Evolutionary conservation across 2,888 invertebrate species (phyloP).

Genomic region (Spilosoma lubricipeda): DNA sequence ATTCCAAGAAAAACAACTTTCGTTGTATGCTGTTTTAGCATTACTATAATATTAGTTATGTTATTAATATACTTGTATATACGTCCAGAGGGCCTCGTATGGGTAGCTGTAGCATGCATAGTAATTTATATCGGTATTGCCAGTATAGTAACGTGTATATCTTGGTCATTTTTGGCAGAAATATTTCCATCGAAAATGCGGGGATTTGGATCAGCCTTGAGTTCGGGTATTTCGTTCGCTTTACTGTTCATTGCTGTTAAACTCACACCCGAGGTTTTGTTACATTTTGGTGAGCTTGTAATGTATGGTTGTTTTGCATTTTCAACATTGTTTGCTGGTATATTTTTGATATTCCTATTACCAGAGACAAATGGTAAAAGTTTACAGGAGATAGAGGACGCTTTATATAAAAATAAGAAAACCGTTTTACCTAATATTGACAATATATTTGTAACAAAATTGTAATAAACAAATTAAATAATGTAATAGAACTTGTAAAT

Average conservation of each 20-base stretch:
- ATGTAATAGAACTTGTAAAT: too few species aligned
- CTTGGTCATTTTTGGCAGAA: constrained; percentile 68
- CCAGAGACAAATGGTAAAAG: constrained; percentile 86
- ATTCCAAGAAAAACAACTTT: constrained; percentile 59
- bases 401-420: constrained; percentile 48
- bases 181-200: constrained; percentile 66
- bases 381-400: constrained; percentile 88
- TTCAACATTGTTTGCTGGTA: constrained; percentile 50
- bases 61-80: constrained; percentile 56
- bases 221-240: constrained; percentile 57
- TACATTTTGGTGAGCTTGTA: constrained; percentile 51
- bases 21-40: constrained; percentile 47
- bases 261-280: constrained; percentile 58
- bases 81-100: constrained; percentile 48
- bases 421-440: constrained; percentile 2
- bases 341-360: constrained; percentile 57
- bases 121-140: constrained; percentile 57
- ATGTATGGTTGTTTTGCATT: constrained; percentile 60
- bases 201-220: constrained; percentile 65
- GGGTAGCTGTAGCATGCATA: constrained; percentile 57
- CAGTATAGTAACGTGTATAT: constrained; percentile 53
- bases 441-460: not conserved
- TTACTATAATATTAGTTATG: constrained; percentile 45
- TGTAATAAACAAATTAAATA: too few species aligned
- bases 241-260: constrained; percentile 65